phyloP scores from a whole-genome alignment of 1,140 invertebrate genomes.

The Drosophila leontia region DNA sequence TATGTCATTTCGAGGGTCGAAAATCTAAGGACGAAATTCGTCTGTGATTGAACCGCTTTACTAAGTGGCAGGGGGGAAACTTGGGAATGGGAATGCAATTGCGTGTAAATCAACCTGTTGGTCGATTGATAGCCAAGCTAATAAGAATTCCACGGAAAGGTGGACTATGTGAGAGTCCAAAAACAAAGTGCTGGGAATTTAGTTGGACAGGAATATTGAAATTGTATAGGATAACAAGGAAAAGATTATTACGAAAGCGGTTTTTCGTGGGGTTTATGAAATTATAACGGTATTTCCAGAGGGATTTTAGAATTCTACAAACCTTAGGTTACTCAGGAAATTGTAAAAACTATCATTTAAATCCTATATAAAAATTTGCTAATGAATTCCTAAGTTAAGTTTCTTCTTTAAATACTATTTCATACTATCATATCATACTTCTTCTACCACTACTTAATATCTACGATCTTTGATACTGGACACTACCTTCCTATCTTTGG shows the following conservation, averaged over 20 bases:
- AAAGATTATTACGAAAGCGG: not conserved
- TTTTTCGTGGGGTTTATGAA: not conserved
- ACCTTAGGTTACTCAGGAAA: too few species aligned
- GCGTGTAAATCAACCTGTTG: constrained; percentile 63
- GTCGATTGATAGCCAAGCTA: constrained; percentile 28
- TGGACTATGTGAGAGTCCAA: not conserved
- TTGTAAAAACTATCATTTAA: too few species aligned
- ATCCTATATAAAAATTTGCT: too few species aligned
- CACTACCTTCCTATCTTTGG: not conserved
- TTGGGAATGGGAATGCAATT: constrained; percentile 43
- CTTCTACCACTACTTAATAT: not conserved
- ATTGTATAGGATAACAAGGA: not conserved
- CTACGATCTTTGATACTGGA: not conserved
- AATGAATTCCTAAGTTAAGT: too few species aligned
- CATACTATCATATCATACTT: not conserved
- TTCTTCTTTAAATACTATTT: too few species aligned
- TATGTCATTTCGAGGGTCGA: constrained; percentile 29
- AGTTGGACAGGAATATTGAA: not conserved
- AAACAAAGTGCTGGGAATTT: not conserved
- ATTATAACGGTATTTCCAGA: not conserved
- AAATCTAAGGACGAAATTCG: constrained; percentile 34
- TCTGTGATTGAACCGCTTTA: constrained; percentile 35
- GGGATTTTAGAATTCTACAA: too few species aligned
- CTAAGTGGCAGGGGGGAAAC: not conserved
- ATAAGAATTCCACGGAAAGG: constrained; percentile 48